Conservation (phyloP, 2,888 invertebrate species). For the Hololepta plana region DNA sequence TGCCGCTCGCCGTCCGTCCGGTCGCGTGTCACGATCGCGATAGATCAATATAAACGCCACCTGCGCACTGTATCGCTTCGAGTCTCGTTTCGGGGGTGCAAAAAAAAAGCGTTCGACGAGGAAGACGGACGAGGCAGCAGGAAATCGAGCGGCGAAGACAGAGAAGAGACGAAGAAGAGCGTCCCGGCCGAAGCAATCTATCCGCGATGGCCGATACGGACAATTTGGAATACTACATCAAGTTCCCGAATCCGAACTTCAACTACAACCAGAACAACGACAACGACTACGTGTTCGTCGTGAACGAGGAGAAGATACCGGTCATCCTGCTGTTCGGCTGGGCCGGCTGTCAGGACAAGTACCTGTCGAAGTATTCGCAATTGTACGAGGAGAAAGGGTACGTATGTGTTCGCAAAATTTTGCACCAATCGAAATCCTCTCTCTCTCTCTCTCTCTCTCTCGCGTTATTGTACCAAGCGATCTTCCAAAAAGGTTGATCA, state of each 20-base stretch:
- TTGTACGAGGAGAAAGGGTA: slow-evolving; percentile 62
- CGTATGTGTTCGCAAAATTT: slow-evolving; percentile 13
- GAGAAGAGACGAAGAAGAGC: too few relatives aligned
- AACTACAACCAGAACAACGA: slow-evolving; percentile 20
- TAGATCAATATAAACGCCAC: too few relatives aligned
- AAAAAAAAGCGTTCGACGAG: too few relatives aligned
- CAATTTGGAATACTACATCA: slow-evolving; percentile 41
- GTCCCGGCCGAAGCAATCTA: too few relatives aligned
- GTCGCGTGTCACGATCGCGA: too few relatives aligned
- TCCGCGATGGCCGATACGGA: slow-evolving; percentile 26
- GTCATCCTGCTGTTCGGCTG: slow-evolving; percentile 58
- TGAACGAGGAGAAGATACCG: slow-evolving; percentile 42
- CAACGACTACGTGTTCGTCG: slow-evolving; percentile 34
- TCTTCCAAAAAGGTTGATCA: slow-evolving; percentile 46
- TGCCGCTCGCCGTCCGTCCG: too few relatives aligned
- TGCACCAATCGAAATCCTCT: not conserved
- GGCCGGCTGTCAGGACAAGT: slow-evolving; percentile 64
- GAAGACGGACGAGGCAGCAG: too few relatives aligned
- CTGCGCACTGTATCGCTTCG: too few relatives aligned
- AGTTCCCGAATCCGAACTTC: slow-evolving; percentile 37
- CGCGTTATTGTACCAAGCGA: too few relatives aligned
- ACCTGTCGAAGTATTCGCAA: slow-evolving; percentile 59
- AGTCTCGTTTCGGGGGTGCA: too few relatives aligned
- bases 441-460: not conserved
- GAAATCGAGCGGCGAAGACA: too few relatives aligned